These are phyloP conservation scores for Proisotoma minuta DNA, from an alignment of 2,888 invertebrate genomes.

Conservation along the genomic window DNA sequence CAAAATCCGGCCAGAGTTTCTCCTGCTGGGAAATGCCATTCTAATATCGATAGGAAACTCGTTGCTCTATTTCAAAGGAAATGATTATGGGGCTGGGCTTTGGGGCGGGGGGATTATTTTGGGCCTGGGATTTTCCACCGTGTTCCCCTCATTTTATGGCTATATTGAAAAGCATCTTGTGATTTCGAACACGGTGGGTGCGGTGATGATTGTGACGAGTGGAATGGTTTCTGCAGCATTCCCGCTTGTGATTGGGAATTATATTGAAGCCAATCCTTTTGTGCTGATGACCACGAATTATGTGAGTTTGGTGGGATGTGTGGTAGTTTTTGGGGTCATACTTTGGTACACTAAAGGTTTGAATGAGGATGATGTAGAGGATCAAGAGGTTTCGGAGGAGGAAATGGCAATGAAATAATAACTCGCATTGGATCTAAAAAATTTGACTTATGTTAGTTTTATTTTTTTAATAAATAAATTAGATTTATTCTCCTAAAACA, in stretches of 20 bases:
- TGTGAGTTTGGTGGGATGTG: neutral
- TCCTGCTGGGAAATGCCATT: conserved; percentile 20
- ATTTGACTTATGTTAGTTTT: too few relatives aligned
- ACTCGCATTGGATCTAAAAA: too few relatives aligned
- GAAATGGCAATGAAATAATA: too few relatives aligned
- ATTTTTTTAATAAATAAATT: too few relatives aligned
- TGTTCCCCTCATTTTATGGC: conserved; percentile 18
- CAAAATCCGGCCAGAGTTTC: conserved; percentile 21
- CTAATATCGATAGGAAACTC: conserved; percentile 20
- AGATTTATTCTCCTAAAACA: too few relatives aligned
- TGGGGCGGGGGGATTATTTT: conserved; percentile 26
- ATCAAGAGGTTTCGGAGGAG: too few relatives aligned
- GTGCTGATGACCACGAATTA: conserved; percentile 4
- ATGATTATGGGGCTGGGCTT: conserved; percentile 5
- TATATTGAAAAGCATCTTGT: conserved; percentile 21
- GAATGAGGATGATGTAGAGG: neutral
- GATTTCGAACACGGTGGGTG: conserved; percentile 22
- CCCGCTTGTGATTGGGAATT: neutral
- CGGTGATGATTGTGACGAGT: conserved; percentile 16
- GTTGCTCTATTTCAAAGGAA: conserved; percentile 17
- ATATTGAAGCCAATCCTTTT: conserved; percentile 1
- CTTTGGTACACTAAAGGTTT: neutral
- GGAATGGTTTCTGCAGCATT: neutral
- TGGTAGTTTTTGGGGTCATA: neutral
- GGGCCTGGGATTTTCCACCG: conserved; percentile 26